Conservation (phyloP, 2,113 vertebrate species). For the Hassar affinis region DNA sequence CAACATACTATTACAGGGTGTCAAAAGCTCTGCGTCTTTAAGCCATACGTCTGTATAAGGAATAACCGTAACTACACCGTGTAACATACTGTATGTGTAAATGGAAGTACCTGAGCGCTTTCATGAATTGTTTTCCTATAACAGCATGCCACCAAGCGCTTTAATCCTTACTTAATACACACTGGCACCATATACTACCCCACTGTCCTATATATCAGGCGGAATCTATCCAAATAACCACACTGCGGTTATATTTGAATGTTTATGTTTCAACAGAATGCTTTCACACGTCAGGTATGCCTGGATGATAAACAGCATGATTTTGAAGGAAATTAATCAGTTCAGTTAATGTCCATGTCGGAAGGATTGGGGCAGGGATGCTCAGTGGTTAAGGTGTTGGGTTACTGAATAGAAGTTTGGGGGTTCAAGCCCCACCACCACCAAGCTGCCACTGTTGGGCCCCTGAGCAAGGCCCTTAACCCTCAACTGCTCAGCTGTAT, state of each 20-base stretch:
- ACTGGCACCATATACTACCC: neutral
- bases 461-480: too few relatives aligned
- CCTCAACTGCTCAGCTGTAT: too few relatives aligned
- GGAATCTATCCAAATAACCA: neutral
- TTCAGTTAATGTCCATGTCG: neutral
- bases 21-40: neutral
- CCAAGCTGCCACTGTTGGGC: too few relatives aligned
- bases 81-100: neutral
- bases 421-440: too few relatives aligned
- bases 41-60: neutral
- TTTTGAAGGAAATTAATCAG: too few relatives aligned
- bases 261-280: too few relatives aligned
- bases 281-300: neutral
- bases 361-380: too few relatives aligned
- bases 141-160: neutral
- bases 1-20: slow-evolving; percentile 45
- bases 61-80: neutral
- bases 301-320: neutral
- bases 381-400: too few relatives aligned
- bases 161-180: neutral
- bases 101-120: neutral
- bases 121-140: neutral
- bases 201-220: neutral
- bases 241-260: neutral
- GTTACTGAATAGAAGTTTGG: too few relatives aligned